These are phyloP conservation scores for Taurulus bubalis DNA, from an alignment of 2,113 vertebrate genomes.

Conservation along the genomic window DNA sequence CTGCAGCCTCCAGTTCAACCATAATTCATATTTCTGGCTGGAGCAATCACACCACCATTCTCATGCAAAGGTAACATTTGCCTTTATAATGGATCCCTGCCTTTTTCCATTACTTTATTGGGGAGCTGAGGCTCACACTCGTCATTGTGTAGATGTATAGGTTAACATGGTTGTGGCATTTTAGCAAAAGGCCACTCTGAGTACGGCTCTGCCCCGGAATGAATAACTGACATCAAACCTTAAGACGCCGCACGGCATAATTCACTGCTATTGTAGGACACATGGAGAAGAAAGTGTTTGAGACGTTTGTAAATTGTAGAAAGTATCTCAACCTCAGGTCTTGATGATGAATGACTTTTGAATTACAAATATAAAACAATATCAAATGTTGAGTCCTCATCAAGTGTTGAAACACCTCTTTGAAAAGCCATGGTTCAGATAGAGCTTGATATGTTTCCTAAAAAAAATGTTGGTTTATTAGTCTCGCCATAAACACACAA, in stretches of 20 bases:
- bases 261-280: not conserved
- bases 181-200: constrained; percentile 83
- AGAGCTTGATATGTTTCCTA: not conserved
- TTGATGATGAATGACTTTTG: not conserved
- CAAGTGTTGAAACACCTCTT: not conserved
- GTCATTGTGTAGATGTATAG: constrained; percentile 83
- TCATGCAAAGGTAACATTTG: constrained; percentile 88
- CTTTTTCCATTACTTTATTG: constrained; percentile 77
- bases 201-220: constrained; percentile 65
- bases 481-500: too few species aligned
- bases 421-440: not conserved
- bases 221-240: constrained; percentile 81
- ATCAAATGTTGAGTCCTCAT: not conserved
- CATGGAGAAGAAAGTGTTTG: not conserved
- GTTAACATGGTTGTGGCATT: constrained; percentile 84
- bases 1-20: constrained; percentile 52
- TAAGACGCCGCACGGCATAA: constrained; percentile 36
- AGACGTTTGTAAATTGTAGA: not conserved
- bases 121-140: constrained; percentile 66
- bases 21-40: constrained; percentile 66
- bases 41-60: constrained; percentile 68
- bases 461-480: not conserved
- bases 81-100: constrained; percentile 80
- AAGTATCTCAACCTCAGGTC: not conserved
- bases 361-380: constrained; percentile 2